These are phyloP conservation scores for Helarctos malayanus DNA, from an alignment of 2,797 vertebrate species.

Conservation along the genomic window DNA sequence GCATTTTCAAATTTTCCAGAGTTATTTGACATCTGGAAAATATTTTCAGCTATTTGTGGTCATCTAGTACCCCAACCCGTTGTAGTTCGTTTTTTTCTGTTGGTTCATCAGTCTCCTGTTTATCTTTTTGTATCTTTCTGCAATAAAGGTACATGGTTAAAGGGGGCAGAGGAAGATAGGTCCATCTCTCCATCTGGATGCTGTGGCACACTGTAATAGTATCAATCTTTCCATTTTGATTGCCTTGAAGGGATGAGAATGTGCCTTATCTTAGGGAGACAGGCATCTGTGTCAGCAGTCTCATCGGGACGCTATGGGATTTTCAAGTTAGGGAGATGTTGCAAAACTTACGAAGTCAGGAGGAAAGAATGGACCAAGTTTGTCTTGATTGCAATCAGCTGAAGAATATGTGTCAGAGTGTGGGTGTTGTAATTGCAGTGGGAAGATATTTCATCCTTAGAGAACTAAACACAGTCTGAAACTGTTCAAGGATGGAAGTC, in stretches of 20 bases:
- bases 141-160: not conserved
- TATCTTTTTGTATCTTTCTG: conserved; percentile 48
- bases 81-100: conserved; percentile 13
- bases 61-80: not conserved
- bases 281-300: conserved; percentile 39
- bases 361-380: conserved; percentile 72
- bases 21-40: conserved; percentile 48
- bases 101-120: conserved; percentile 13
- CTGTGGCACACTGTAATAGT: conserved; percentile 33
- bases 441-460: conserved; percentile 33
- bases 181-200: not conserved
- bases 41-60: conserved; percentile 34
- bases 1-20: conserved; percentile 57
- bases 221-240: conserved; percentile 34
- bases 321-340: conserved; percentile 59
- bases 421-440: conserved; percentile 53
- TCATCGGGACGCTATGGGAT: conserved; percentile 43
- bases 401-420: conserved; percentile 74
- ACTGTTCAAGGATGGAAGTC: not conserved
- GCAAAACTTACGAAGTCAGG: conserved; percentile 67
- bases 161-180: conserved; percentile 10
- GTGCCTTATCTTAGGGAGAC: conserved; percentile 55
- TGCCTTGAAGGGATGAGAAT: conserved; percentile 51
- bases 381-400: conserved; percentile 74
- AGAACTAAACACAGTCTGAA: conserved; percentile 36